Evolutionary conservation across 2,113 vertebrate species (phyloP).

Genomic region (Protobothrops mucrosquamatus): DNA sequence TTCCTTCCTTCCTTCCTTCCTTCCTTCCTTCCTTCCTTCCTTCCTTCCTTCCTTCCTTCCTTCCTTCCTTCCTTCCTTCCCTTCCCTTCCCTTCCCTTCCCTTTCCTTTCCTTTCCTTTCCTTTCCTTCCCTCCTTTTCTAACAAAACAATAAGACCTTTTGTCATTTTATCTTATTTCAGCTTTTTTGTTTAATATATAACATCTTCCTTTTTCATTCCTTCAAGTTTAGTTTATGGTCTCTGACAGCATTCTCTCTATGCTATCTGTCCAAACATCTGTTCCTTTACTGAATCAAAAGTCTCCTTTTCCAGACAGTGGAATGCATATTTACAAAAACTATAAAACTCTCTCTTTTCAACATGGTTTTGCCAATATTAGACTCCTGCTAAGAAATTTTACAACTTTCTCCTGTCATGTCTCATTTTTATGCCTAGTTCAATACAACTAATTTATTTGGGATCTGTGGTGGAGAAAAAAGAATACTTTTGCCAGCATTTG

Average conservation of each 20-base stretch:
- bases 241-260: slow-evolving; percentile 65
- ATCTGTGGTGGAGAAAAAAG: not conserved
- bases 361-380: slow-evolving; percentile 28
- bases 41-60: not conserved
- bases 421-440: slow-evolving; percentile 39
- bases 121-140: not conserved
- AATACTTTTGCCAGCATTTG: not conserved
- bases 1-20: not conserved
- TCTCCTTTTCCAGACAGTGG: slow-evolving; percentile 63
- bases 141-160: slow-evolving; percentile 58
- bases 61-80: not conserved
- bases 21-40: not conserved
- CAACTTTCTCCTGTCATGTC: slow-evolving; percentile 34
- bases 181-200: slow-evolving; percentile 64
- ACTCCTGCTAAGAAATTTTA: slow-evolving; percentile 32
- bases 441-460: slow-evolving; percentile 10
- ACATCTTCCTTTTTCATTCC: slow-evolving; percentile 51
- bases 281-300: slow-evolving; percentile 65
- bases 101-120: too few relatives aligned
- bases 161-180: slow-evolving; percentile 61
- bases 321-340: slow-evolving; percentile 50
- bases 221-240: slow-evolving; percentile 69
- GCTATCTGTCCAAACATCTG: slow-evolving; percentile 73
- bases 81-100: too few relatives aligned
- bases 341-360: slow-evolving; percentile 53